Evolutionary conservation across 1,140 invertebrate genomes (phyloP).

Genomic region (Drosophila biarmipes): DNA sequence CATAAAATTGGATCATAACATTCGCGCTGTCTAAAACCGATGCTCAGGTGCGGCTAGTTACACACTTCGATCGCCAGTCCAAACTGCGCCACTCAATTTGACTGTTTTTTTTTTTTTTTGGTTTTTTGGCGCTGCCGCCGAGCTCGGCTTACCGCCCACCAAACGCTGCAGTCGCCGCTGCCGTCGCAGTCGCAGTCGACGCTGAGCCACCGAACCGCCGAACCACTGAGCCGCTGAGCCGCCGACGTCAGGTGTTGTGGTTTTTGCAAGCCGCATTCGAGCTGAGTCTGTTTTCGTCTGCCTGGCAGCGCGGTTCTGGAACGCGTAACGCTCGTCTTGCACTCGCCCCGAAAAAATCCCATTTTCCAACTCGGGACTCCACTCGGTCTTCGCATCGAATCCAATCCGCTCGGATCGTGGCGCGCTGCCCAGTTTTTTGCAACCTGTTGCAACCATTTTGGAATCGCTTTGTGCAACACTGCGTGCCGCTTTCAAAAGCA

Average conservation of each 20-base stretch:
- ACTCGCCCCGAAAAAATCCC: slow-evolving; percentile 24
- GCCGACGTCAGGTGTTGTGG: slow-evolving; percentile 70
- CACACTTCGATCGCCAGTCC: slow-evolving; percentile 29
- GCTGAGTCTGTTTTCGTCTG: slow-evolving; percentile 79
- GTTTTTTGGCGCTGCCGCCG: slow-evolving; percentile 30
- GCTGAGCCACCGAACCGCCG: slow-evolving; percentile 12
- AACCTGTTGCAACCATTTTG: slow-evolving; percentile 45
- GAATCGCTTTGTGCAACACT: slow-evolving; percentile 50
- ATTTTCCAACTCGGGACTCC: slow-evolving; percentile 36
- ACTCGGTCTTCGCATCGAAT: slow-evolving; percentile 33
- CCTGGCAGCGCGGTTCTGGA: slow-evolving; percentile 78
- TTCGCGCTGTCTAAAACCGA: slow-evolving; percentile 9
- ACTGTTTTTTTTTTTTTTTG: slow-evolving; percentile 41
- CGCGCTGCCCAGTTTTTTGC: slow-evolving; percentile 3
- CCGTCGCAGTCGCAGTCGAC: slow-evolving; percentile 19
- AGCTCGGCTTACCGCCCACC: slow-evolving; percentile 50
- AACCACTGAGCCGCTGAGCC: slow-evolving; percentile 13
- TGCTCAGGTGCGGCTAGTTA: slow-evolving; percentile 23
- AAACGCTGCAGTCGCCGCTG: slow-evolving; percentile 30
- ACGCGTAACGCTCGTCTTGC: slow-evolving; percentile 62
- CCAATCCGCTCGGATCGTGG: slow-evolving; percentile 21
- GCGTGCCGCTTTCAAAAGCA: slow-evolving; percentile 37
- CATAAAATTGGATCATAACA: slow-evolving; percentile 34
- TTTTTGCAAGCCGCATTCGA: slow-evolving; percentile 73
- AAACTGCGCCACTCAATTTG: slow-evolving; percentile 53